Base-by-base conservation (phyloP, 2,113 vertebrate species). In the Stercorarius parasiticus region DNA sequence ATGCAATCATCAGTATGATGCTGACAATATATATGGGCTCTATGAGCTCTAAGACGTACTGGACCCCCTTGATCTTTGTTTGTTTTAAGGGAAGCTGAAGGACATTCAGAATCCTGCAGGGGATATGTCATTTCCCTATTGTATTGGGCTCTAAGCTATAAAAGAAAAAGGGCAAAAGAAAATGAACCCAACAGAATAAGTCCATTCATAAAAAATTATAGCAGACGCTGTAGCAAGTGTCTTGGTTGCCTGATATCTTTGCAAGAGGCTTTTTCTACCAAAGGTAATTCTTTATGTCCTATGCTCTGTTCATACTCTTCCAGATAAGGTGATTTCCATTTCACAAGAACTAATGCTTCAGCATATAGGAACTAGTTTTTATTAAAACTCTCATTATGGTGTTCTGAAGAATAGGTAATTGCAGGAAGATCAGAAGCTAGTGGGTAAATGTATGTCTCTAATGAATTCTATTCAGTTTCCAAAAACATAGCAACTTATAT, bases 381-480 rank as follows among this genome's bases (percentile, higher is more conserved):
- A 66, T 88, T 67, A 91, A 84, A 86, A 65, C 30, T 82, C 30
- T 86, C 13, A 66, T 93, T 92, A 90, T 8, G 19, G 36, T 89
- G 30, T 88, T 96, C 80, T 82, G 69, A 95, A 92, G 72, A 95
- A 78, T 53, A 89, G 32, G 47, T 94, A 96, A 82, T 86, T 84
- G 56, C 52, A 82, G 91, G 21, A 92, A 58, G 65, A 96, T 96
- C 81, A 94, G 83, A 89, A 92, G 18, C 34, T 78, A n/a, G 27
- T 61, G 52, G 72, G 69, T 79, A 91, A 95, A 71, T 79, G 34
- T 86, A 53, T 36, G 69, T 74, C 52, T 81, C 43, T 85, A 92
- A 91, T 91, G 66, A 93, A 94, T 94, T 91, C 69, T 91, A n/a
- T 90, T 74, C 65, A 26, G 40, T 91, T 95, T 93, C 56, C 52